Conservation (phyloP, 2,888 invertebrate genomes). For the Aquatica leii region DNA sequence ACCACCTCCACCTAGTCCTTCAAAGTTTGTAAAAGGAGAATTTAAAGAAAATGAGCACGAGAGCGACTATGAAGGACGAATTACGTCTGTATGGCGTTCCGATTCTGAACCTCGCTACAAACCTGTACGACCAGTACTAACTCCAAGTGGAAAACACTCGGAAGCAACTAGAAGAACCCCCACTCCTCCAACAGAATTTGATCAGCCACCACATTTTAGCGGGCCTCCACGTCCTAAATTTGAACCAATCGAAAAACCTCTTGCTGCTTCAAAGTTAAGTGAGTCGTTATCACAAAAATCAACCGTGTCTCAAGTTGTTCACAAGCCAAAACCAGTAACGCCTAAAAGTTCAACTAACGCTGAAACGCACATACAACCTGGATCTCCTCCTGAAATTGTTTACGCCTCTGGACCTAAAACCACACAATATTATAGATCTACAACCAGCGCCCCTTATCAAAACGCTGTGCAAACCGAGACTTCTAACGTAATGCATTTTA, state of each 20-base stretch:
- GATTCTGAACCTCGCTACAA: conserved; percentile 66
- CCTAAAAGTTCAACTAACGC: conserved; percentile 54
- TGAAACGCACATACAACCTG: conserved; percentile 63
- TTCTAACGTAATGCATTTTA: conserved; percentile 74
- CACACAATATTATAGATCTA: conserved; percentile 66
- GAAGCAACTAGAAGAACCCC: conserved; percentile 63
- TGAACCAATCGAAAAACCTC: conserved; percentile 65
- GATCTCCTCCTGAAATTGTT: conserved; percentile 67
- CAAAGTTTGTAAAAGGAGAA: conserved; percentile 72
- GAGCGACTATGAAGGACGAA: conserved; percentile 73
- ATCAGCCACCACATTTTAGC: conserved; percentile 61
- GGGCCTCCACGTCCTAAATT: conserved; percentile 65
- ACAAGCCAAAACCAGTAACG: conserved; percentile 65
- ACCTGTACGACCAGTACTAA: conserved; percentile 66
- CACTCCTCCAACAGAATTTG: conserved; percentile 68
- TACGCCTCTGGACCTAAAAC: conserved; percentile 65
- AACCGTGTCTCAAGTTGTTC: conserved; percentile 58
- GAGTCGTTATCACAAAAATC: conserved; percentile 57
- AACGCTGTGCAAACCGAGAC: conserved; percentile 73
- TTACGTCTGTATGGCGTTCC: conserved; percentile 69
- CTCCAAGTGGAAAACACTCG: conserved; percentile 62
- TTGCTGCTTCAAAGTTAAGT: conserved; percentile 51
- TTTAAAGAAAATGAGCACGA: conserved; percentile 76
- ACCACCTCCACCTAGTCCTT: conserved; percentile 68
- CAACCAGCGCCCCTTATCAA: conserved; percentile 66